Conservation (phyloP, 2,888 invertebrate genomes). For the Hesperia comma region DNA sequence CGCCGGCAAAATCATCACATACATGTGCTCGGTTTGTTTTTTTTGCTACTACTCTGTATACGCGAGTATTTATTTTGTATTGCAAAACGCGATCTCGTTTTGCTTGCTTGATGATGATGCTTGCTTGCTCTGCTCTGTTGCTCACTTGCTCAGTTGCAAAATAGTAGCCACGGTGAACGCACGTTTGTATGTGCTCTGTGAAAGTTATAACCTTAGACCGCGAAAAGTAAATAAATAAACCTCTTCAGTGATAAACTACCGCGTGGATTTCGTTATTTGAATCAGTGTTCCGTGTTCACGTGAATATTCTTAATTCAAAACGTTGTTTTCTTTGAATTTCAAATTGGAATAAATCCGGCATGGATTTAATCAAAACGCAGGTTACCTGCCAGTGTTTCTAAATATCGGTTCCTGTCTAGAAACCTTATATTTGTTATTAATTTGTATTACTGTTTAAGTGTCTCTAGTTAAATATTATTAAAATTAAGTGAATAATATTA, state of each 20-base stretch:
- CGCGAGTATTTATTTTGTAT: conserved; percentile 12
- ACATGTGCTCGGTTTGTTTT: not conserved
- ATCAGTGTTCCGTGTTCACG: conserved; percentile 10
- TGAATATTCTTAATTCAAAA: conserved; percentile 21
- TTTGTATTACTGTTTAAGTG: no score
- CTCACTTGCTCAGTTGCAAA: conserved; percentile 21
- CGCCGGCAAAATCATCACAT: no score
- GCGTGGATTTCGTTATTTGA: conserved; percentile 27
- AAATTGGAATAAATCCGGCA: conserved; percentile 9
- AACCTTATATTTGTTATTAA: no score
- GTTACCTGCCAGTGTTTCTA: conserved; percentile 21
- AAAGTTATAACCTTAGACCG: conserved; percentile 36
- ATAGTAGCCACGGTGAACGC: conserved; percentile 31
- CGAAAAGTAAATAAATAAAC: conserved; percentile 43
- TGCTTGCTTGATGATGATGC: not conserved
- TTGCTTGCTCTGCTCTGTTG: no score
- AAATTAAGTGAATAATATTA: no score
- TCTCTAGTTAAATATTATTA: no score
- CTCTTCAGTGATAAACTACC: conserved; percentile 38
- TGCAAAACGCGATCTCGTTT: conserved; percentile 29
- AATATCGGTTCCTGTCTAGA: not conserved
- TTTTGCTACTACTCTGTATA: conserved; percentile 10
- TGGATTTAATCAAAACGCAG: conserved; percentile 29
- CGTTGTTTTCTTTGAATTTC: conserved; percentile 12
- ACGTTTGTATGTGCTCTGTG: conserved; percentile 25